Evolutionary conservation across 2,888 invertebrate genomes (phyloP).

Genomic region (Chymomyza caudatula): DNA sequence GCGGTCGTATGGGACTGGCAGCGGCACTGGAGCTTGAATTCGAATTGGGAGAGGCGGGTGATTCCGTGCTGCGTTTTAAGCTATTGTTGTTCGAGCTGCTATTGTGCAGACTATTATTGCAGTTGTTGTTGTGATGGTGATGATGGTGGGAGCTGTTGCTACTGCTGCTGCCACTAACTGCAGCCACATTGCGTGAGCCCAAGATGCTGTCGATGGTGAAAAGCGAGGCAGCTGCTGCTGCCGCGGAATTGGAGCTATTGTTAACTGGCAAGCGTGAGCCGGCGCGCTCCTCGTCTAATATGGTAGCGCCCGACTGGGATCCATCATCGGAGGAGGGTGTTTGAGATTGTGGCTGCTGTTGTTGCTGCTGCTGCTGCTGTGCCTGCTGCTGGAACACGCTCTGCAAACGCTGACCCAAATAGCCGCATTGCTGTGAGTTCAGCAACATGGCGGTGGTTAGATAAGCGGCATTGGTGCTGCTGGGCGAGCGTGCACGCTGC

Average conservation of each 20-base stretch:
- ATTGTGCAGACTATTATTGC: slow-evolving; percentile 22
- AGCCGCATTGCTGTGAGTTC: slow-evolving; percentile 77
- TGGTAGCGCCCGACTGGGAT: slow-evolving; percentile 73
- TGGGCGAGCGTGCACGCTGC: slow-evolving; percentile 50
- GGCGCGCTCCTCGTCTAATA: slow-evolving; percentile 72
- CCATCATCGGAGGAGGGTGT: slow-evolving; percentile 74
- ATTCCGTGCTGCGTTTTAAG: slow-evolving; percentile 71
- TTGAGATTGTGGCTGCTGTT: slow-evolving; percentile 66
- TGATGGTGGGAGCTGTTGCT: slow-evolving; percentile 33
- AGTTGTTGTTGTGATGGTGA: slow-evolving; percentile 32
- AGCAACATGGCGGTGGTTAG: slow-evolving; percentile 78
- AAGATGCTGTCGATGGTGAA: slow-evolving; percentile 93
- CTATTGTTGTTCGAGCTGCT: slow-evolving; percentile 36
- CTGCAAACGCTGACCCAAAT: slow-evolving; percentile 76
- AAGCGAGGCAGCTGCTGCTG: slow-evolving; percentile 81
- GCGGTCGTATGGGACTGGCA: slow-evolving; percentile 78
- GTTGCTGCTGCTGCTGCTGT: slow-evolving; percentile 57
- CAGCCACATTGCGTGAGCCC: slow-evolving; percentile 80
- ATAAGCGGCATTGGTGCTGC: slow-evolving; percentile 70
- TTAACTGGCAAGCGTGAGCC: slow-evolving; percentile 20
- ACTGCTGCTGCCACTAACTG: slow-evolving; percentile 16
- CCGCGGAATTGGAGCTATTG: slow-evolving; percentile 73
- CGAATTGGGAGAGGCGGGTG: slow-evolving; percentile 78
- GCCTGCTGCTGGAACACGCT: slow-evolving; percentile 75
- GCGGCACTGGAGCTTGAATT: slow-evolving; percentile 80